Conservation (phyloP, 2,797 vertebrate species). For the Phylloscopus collybita region DNA sequence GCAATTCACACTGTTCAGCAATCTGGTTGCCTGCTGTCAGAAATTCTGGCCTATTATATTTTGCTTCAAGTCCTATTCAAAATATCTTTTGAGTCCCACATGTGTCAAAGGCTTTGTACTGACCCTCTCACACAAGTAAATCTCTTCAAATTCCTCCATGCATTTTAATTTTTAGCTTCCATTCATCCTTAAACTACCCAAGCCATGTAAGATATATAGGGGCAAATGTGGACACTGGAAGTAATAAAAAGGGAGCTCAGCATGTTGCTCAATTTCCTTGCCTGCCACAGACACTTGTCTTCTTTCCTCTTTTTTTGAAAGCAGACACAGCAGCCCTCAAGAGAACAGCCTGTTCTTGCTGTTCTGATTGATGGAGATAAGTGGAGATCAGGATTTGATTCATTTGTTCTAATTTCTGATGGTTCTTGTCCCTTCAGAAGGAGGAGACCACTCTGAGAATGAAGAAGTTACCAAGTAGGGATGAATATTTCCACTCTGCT, state of each 20-base stretch:
- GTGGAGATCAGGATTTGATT: neutral
- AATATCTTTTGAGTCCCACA: neutral
- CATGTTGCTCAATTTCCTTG: neutral
- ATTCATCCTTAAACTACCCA: neutral
- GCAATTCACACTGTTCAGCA: neutral
- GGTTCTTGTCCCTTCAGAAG: neutral
- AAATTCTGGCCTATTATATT: neutral
- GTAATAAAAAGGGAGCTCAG: neutral
- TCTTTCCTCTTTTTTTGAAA: neutral
- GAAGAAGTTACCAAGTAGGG: neutral
- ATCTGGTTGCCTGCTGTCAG: neutral
- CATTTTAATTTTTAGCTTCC: constrained; percentile 13
- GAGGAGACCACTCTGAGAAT: neutral
- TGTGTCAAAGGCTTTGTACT: neutral
- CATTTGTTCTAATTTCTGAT: neutral
- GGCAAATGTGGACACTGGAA: neutral
- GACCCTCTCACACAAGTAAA: neutral
- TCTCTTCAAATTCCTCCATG: neutral
- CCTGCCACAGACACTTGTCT: neutral
- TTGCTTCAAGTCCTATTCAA: neutral
- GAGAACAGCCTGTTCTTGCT: neutral
- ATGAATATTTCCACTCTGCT: neutral
- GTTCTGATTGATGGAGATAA: neutral
- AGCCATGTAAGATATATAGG: neutral
- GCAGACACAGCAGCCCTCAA: neutral